These are phyloP conservation scores for Ypsolopha sequella DNA, from an alignment of 2,888 invertebrate species.

Conservation along the genomic window DNA sequence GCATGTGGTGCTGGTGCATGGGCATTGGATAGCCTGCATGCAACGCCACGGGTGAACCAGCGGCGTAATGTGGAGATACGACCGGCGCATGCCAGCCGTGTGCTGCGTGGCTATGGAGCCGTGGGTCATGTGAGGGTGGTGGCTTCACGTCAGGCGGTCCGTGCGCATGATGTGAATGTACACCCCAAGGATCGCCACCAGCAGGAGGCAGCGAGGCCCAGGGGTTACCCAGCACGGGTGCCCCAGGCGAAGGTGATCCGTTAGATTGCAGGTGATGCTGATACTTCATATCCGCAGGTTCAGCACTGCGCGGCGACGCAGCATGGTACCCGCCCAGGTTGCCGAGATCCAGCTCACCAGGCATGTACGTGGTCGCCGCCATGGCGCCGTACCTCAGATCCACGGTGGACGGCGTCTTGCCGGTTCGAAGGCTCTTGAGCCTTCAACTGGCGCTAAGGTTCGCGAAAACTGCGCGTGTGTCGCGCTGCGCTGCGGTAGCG, in stretches of 20 bases:
- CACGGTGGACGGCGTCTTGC: conserved; percentile 75
- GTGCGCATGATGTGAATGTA: conserved; percentile 84
- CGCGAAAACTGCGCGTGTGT: conserved; percentile 58
- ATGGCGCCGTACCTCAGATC: conserved; percentile 81
- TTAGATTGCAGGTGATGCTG: conserved; percentile 89
- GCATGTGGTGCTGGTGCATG: conserved; percentile 77
- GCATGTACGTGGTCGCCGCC: conserved; percentile 97
- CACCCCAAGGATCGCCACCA: conserved; percentile 86
- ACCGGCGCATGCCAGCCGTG: conserved; percentile 95
- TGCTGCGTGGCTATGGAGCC: conserved; percentile 56
- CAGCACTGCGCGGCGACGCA: conserved; percentile 88
- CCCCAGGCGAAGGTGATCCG: conserved; percentile 65
- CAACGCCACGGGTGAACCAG: conserved; percentile 76
- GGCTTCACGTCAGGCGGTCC: conserved; percentile 85
- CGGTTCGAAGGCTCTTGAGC: conserved; percentile 71
- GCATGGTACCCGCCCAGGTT: conserved; percentile 85
- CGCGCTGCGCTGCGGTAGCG: conserved; percentile 64
- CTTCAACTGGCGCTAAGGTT: conserved; percentile 62
- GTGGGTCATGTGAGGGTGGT: conserved; percentile 74
- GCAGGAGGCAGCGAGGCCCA: conserved; percentile 87
- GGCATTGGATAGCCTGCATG: conserved; percentile 57
- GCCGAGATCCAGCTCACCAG: conserved; percentile 88
- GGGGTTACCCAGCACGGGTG: conserved; percentile 75
- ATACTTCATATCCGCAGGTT: conserved; percentile 96
- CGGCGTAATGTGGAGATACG: conserved; percentile 86